phyloP scores from a whole-genome alignment of 2,113 vertebrate genomes.

The human region DNA sequence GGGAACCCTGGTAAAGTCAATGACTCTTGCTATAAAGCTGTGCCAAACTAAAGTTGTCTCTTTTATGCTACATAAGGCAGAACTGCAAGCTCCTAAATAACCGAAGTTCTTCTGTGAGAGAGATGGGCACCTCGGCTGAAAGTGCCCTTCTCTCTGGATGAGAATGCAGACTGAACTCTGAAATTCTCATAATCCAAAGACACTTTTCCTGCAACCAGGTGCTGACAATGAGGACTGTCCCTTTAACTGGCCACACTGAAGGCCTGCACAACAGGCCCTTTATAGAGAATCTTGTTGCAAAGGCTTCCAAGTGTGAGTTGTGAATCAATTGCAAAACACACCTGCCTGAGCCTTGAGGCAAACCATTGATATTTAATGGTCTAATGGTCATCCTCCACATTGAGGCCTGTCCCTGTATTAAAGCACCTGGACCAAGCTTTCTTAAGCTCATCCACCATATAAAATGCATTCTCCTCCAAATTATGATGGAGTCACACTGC shows the following conservation, averaged over 20 bases:
- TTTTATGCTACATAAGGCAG: not conserved
- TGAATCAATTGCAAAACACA: not conserved
- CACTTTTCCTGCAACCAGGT: not conserved
- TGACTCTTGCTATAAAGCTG: not conserved
- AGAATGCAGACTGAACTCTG: not conserved
- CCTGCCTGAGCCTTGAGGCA: not conserved
- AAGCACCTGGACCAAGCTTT: not conserved
- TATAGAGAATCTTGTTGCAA: not conserved
- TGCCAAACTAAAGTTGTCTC: not conserved
- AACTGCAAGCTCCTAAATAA: not conserved
- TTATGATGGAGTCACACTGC: fast-evolving
- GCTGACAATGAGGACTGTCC: not conserved
- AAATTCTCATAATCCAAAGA: not conserved
- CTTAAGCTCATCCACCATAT: not conserved
- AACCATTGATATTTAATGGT: not conserved
- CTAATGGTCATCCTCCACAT: not conserved
- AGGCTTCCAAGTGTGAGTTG: not conserved
- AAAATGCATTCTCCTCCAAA: not conserved
- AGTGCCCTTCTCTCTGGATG: not conserved
- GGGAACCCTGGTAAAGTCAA: not conserved
- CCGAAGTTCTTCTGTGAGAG: not conserved
- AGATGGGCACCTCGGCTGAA: not conserved
- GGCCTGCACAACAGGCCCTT: not conserved
- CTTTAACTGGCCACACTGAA: not conserved
- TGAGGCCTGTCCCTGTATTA: not conserved